Percentiles rank a stretch among this genome's conserved stretches.
These are phyloP conservation scores for Mercenaria mercenaria DNA, from an alignment of 1,140 invertebrate species.

Conservation along the genomic window DNA sequence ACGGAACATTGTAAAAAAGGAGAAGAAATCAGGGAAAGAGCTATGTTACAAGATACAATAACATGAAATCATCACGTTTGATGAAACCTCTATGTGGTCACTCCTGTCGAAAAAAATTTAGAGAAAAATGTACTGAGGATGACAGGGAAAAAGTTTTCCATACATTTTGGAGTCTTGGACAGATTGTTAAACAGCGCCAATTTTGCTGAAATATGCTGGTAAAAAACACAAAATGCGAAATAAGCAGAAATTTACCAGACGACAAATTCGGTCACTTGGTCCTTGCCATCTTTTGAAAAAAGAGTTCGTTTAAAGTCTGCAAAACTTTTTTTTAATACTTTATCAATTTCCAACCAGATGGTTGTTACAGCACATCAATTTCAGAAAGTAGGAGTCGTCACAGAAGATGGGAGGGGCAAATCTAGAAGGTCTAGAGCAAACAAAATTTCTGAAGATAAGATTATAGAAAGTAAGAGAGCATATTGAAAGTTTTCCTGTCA, in stretches of 20 bases:
- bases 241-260: not conserved
- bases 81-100: slow-evolving; percentile 10
- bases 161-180: too few species aligned
- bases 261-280: not conserved
- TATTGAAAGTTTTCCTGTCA: slow-evolving; percentile 7
- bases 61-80: not conserved
- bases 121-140: not conserved
- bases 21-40: too few species aligned
- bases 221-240: not conserved
- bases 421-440: not conserved
- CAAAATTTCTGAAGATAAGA: not conserved
- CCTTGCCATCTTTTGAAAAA: not conserved
- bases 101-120: slow-evolving; percentile 8
- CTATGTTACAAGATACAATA: too few species aligned
- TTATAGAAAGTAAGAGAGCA: slow-evolving; percentile 20
- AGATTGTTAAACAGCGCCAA: too few species aligned
- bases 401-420: not conserved
- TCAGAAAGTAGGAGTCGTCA: not conserved
- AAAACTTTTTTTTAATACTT: slow-evolving; percentile 32
- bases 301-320: not conserved
- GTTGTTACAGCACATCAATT: slow-evolving; percentile 7
- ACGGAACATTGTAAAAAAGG: too few species aligned
- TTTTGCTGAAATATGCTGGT: not conserved
- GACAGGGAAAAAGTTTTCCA: slow-evolving; percentile 15
- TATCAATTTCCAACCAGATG: slow-evolving; percentile 19